A percentile compares a stretch with the other conserved stretches of the same genome.
Evolutionary conservation across 2,113 vertebrate genomes (phyloP).

Genomic region (Himantopus leucocephalus): DNA sequence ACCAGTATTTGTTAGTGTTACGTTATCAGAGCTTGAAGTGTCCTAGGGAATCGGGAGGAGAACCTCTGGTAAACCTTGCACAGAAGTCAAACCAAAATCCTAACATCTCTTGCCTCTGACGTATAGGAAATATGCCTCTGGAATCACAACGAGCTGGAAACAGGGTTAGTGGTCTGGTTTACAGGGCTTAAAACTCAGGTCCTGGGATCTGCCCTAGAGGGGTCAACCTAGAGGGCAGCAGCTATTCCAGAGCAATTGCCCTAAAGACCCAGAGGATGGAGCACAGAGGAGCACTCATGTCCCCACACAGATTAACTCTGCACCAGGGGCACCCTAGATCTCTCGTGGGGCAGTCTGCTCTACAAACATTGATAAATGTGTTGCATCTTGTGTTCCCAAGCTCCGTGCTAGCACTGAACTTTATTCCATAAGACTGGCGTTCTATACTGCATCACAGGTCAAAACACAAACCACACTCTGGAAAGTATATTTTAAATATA

Average conservation of each 20-base stretch:
- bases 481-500: background rate
- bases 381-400: background rate
- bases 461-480: background rate
- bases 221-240: background rate
- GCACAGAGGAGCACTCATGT: background rate
- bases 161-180: background rate
- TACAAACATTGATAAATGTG: background rate
- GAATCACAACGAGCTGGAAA: background rate
- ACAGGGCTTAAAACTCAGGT: background rate
- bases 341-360: background rate
- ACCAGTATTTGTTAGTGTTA: background rate
- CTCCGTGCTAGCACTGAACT: background rate
- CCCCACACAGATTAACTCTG: background rate
- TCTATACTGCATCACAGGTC: background rate
- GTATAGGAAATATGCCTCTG: rapidly evolving
- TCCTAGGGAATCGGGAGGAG: background rate
- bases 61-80: background rate
- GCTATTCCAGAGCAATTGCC: background rate
- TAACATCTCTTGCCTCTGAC: background rate
- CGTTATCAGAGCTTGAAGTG: background rate
- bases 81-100: background rate
- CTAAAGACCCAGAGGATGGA: background rate
- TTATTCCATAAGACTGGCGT: background rate
- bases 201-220: background rate
- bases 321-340: rapidly evolving